These are phyloP conservation scores for Centropyge bicolor DNA, from an alignment of 2,797 vertebrate genomes.

Conservation along the genomic window DNA sequence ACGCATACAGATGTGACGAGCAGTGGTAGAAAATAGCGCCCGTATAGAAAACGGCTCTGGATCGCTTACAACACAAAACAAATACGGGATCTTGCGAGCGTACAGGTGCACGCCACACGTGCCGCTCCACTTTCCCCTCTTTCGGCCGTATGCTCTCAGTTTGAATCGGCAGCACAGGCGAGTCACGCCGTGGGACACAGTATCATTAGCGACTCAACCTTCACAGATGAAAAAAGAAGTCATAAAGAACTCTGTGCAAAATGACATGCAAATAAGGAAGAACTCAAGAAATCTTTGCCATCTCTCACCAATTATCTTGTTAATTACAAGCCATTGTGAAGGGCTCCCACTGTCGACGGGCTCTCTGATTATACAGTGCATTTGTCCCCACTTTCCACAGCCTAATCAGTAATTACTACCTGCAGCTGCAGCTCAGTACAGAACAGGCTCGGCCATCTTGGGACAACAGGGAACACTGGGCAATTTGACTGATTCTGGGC, in stretches of 20 bases:
- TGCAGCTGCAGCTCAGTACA: conserved; percentile 82
- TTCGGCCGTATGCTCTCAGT: conserved; percentile 18
- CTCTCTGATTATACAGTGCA: conserved; percentile 86
- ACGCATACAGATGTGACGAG: conserved; percentile 45
- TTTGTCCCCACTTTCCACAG: conserved; percentile 84
- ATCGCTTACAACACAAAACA: conserved; percentile 49
- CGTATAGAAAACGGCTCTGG: conserved; percentile 33
- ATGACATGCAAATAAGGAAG: conserved; percentile 84
- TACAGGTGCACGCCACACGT: conserved; percentile 58
- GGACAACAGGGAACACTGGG: conserved; percentile 59
- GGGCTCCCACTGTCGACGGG: conserved; percentile 83
- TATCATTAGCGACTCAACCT: conserved; percentile 76
- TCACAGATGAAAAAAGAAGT: conserved; percentile 62
- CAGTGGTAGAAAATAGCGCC: conserved; percentile 47
- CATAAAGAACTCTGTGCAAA: conserved; percentile 72
- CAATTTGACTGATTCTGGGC: conserved; percentile 44
- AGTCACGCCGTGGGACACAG: conserved; percentile 57
- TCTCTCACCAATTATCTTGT: conserved; percentile 89
- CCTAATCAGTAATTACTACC: conserved; percentile 91
- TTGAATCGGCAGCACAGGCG: conserved; percentile 39
- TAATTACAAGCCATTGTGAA: conserved; percentile 90
- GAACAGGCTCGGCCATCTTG: conserved; percentile 64
- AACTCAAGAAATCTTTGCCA: conserved; percentile 84
- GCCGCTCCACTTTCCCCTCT: conserved; percentile 16
- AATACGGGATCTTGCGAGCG: conserved; percentile 43